Conservation (phyloP, 1,140 invertebrate species). For the Drosophila melanogaster region Release_6_plus_ISO1_MT NT_033779.5:16008001-16008500, state of each 20-base stretch:
- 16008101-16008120: slow-evolving; percentile 72
- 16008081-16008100: slow-evolving; percentile 73
- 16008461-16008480: slow-evolving; percentile 57
- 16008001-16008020: background rate
- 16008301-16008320: slow-evolving; percentile 65
- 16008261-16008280: slow-evolving; percentile 66
- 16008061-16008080: slow-evolving; percentile 52
- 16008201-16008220: slow-evolving; percentile 23
- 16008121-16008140: slow-evolving; percentile 64
- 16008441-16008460: slow-evolving; percentile 57
- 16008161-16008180: slow-evolving; percentile 64
- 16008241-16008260: slow-evolving; percentile 47
- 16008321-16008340: slow-evolving; percentile 46
- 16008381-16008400: slow-evolving; percentile 39
- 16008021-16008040: background rate
- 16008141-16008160: slow-evolving; percentile 21
- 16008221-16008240: slow-evolving; percentile 58
- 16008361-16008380: slow-evolving; percentile 52
- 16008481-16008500: slow-evolving; percentile 61
- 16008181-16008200: background rate
- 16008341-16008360: slow-evolving; percentile 56
- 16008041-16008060: slow-evolving; percentile 71
- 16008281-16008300: slow-evolving; percentile 76
- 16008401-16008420: slow-evolving; percentile 59
- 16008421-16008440: slow-evolving; percentile 46